These are phyloP conservation scores for Atherinomorus stipes DNA, from an alignment of 2,113 vertebrate genomes.

Conservation along the genomic window DNA sequence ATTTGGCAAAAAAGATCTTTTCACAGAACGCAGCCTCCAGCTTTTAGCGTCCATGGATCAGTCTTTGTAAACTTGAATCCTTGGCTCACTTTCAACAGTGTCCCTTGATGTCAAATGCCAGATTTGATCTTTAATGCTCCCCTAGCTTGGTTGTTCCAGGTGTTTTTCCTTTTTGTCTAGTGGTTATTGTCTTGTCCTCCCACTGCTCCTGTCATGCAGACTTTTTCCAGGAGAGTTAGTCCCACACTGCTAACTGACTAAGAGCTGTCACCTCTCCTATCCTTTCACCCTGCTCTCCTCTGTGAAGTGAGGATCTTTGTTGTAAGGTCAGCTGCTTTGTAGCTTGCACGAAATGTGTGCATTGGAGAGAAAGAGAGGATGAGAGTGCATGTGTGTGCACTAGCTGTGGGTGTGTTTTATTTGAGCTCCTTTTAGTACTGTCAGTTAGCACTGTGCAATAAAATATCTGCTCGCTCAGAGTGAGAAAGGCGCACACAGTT, in stretches of 20 bases:
- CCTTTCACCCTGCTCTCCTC: conserved; percentile 58
- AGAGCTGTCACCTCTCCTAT: conserved; percentile 69
- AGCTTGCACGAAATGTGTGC: conserved; percentile 59
- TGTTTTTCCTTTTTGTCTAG: conserved; percentile 25
- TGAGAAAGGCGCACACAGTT: conserved; percentile 26
- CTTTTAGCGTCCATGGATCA: conserved; percentile 38
- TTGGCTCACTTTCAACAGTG: background rate
- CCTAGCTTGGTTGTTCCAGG: conserved; percentile 3
- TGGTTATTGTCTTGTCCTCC: conserved; percentile 48
- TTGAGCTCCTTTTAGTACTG: conserved; percentile 52
- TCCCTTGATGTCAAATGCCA: conserved; percentile 7
- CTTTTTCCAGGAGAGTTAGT: conserved; percentile 62
- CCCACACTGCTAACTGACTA: conserved; percentile 58
- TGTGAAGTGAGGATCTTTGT: conserved; percentile 60
- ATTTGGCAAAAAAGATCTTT: conserved; percentile 22
- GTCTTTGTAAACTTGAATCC: conserved; percentile 27
- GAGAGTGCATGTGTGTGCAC: conserved; percentile 49
- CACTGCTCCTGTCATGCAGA: conserved; percentile 51
- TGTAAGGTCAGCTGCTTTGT: conserved; percentile 75
- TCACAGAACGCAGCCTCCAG: conserved; percentile 30
- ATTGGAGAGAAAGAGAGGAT: conserved; percentile 60
- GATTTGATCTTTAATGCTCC: conserved; percentile 28
- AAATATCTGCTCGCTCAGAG: conserved; percentile 35
- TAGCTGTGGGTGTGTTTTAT: conserved; percentile 57
- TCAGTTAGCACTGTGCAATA: conserved; percentile 47